phyloP scores from a whole-genome alignment of 2,113 vertebrate genomes.

The Garra rufa region DNA sequence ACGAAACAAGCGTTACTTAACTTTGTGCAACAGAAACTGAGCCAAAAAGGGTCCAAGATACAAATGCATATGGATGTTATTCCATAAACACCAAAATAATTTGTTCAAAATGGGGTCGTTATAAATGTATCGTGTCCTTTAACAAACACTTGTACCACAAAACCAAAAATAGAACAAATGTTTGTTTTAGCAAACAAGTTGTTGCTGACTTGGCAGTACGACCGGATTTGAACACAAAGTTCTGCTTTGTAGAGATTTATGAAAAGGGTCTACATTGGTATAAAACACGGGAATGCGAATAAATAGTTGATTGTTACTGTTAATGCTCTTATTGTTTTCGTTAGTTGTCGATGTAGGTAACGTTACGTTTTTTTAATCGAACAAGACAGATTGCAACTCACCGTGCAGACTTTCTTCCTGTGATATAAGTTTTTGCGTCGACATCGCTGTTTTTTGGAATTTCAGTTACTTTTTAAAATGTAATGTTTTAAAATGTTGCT shows the following conservation, averaged over 20 bases:
- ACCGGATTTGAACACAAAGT: background rate
- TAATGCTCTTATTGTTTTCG: background rate
- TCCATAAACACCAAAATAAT: background rate
- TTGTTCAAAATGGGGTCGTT: background rate
- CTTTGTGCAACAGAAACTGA: background rate
- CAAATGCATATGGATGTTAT: background rate
- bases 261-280: background rate
- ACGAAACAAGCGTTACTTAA: background rate
- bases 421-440: conserved; percentile 9
- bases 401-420: conserved; percentile 37
- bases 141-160: background rate
- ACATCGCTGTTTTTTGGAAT: conserved; percentile 22
- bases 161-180: background rate
- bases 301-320: background rate
- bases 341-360: background rate
- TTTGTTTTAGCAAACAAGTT: conserved; percentile 27
- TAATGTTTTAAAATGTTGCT: background rate
- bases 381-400: background rate
- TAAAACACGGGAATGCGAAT: background rate
- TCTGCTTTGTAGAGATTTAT: background rate
- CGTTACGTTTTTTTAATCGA: background rate
- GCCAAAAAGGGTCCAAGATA: background rate
- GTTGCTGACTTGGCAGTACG: conserved; percentile 34
- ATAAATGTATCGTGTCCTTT: background rate
- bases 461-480: background rate